Conservation (phyloP, 1,140 invertebrate genomes). For the Trichonephila inaurata region DNA sequence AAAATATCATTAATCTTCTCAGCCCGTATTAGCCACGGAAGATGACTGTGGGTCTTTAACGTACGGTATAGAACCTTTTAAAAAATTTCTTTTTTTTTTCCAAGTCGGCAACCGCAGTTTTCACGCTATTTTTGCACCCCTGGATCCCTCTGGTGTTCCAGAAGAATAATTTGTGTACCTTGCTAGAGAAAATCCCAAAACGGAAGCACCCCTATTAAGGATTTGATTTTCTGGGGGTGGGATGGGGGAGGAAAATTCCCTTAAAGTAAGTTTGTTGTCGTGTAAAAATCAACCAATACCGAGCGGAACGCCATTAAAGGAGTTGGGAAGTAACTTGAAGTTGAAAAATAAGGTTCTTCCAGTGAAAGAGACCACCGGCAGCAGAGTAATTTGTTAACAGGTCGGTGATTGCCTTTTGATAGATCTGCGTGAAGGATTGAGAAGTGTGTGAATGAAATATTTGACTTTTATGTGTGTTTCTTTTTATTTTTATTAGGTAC, state of each 20-base stretch:
- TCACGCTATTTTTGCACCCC: conserved; percentile 29
- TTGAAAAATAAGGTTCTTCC: neutral
- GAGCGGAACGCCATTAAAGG: conserved; percentile 7
- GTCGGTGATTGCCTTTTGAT: neutral
- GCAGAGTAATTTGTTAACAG: neutral
- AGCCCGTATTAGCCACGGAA: conserved; percentile 59
- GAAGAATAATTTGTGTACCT: neutral
- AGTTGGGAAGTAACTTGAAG: neutral
- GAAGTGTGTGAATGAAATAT: neutral
- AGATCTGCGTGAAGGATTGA: neutral
- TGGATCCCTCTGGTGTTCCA: neutral
- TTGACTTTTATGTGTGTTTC: too few relatives aligned
- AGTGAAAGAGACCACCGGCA: neutral
- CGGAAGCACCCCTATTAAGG: too few relatives aligned
- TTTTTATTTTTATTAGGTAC: too few relatives aligned
- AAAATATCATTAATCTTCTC: conserved; percentile 75
- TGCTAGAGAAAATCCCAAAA: neutral
- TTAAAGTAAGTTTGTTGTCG: neutral
- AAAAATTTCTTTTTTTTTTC: conserved; percentile 1
- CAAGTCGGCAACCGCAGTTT: neutral
- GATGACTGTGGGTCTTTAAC: conserved; percentile 5
- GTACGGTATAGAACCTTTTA: neutral
- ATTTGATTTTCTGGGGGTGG: too few relatives aligned
- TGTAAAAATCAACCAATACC: neutral
- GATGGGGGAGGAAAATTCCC: neutral